Evolutionary conservation across 2,888 invertebrate species (phyloP).

Genomic region (Arrhopalites spinosus): DNA sequence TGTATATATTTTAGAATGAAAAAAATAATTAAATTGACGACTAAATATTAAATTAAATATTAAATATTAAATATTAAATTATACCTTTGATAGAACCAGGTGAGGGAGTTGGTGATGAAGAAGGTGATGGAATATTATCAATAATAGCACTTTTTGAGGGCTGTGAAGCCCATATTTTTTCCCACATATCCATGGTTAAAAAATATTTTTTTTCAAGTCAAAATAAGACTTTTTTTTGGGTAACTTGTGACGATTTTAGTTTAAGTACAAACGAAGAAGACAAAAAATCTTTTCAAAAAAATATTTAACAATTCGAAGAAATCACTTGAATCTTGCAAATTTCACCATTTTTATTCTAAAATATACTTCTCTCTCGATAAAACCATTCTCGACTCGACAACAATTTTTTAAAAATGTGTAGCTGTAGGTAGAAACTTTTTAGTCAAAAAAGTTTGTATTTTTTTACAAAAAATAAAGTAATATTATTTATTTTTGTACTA

Average conservation of each 20-base stretch:
- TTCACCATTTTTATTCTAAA: neutral
- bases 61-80: neutral
- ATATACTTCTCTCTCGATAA: neutral
- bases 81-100: conserved; percentile 57
- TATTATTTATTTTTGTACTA: neutral
- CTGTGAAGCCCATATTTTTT: conserved; percentile 56
- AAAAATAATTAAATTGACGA: neutral
- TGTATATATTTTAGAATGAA: no score
- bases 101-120: conserved; percentile 56
- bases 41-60: neutral
- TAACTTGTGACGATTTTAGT: no score
- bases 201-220: conserved; percentile 4
- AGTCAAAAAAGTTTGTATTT: neutral
- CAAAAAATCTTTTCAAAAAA: no score
- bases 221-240: no score
- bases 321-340: neutral
- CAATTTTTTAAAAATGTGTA: neutral
- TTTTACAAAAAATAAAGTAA: neutral
- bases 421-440: neutral
- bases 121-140: conserved; percentile 55
- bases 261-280: neutral
- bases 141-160: conserved; percentile 48
- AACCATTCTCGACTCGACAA: neutral
- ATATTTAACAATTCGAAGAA: no score
- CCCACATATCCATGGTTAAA: conserved; percentile 56